Percentiles rank a stretch among this genome's conserved stretches.
These are phyloP conservation scores for Pollachius pollachius DNA, from an alignment of 2,113 vertebrate species.

Conservation along the genomic window DNA sequence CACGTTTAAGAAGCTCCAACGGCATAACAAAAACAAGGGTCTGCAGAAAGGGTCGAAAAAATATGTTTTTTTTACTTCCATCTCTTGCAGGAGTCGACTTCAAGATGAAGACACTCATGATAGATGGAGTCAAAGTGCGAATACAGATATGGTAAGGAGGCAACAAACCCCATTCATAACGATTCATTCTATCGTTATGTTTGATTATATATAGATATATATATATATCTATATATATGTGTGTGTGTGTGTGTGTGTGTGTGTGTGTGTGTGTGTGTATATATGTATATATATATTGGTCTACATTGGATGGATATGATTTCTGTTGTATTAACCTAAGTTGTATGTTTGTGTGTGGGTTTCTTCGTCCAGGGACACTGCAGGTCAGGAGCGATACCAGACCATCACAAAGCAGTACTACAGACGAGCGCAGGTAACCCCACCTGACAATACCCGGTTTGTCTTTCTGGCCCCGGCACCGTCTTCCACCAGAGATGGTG, in stretches of 20 bases:
- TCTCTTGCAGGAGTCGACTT: constrained; percentile 75
- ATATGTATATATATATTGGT: not conserved
- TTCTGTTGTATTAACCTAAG: too few species aligned
- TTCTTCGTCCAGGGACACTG: constrained; percentile 86
- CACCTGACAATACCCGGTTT: not conserved
- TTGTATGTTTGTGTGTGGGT: constrained; percentile 10
- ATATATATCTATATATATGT: too few species aligned
- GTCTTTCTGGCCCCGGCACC: too few species aligned
- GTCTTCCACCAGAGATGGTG: too few species aligned
- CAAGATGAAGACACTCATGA: constrained; percentile 81
- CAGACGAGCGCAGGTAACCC: constrained; percentile 88
- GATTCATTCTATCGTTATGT: too few species aligned
- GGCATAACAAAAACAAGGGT: too few species aligned
- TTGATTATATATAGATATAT: not conserved
- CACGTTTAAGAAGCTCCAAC: too few species aligned
- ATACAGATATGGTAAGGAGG: constrained; percentile 79
- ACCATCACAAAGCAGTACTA: constrained; percentile 99
- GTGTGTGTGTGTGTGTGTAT: not conserved
- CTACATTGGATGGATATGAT: not conserved
- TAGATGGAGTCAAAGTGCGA: constrained; percentile 80
- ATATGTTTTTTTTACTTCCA: constrained; percentile 10
- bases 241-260: too few species aligned
- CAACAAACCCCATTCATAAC: not conserved
- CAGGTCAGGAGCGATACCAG: constrained; percentile 96
- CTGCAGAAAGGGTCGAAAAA: not conserved